phyloP scores from a whole-genome alignment of 2,888 invertebrate species.

The Pollenia angustigena region DNA sequence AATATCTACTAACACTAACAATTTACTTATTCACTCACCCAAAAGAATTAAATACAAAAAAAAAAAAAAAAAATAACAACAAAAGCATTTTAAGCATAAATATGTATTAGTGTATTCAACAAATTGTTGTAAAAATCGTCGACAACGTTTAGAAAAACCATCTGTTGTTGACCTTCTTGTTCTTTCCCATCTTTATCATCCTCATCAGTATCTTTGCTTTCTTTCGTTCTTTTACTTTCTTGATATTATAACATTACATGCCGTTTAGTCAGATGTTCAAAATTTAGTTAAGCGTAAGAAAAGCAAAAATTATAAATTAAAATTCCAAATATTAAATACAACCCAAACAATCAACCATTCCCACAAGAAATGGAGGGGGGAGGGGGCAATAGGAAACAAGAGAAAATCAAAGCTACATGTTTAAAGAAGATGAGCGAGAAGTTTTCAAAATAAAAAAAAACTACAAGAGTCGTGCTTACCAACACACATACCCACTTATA shows the following conservation, averaged over 20 bases:
- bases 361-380: not conserved
- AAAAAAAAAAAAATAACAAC: not conserved
- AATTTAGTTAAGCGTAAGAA: slow-evolving; percentile 65
- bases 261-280: slow-evolving; percentile 56
- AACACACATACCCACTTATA: not conserved
- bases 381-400: not conserved
- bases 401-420: slow-evolving; percentile 7
- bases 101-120: slow-evolving; percentile 15
- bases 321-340: slow-evolving; percentile 36
- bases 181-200: not conserved
- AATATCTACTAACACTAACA: slow-evolving; percentile 14
- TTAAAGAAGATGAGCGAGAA: not conserved
- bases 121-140: slow-evolving; percentile 31
- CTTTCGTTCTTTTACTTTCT: not conserved
- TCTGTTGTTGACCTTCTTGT: slow-evolving; percentile 53
- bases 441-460: slow-evolving; percentile 11
- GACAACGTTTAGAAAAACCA: slow-evolving; percentile 45
- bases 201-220: slow-evolving; percentile 11
- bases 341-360: slow-evolving; percentile 1
- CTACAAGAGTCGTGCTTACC: not conserved
- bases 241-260: slow-evolving; percentile 8
- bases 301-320: slow-evolving; percentile 67
- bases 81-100: not conserved
- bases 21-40: slow-evolving; percentile 28
- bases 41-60: not conserved